Base-by-base conservation (phyloP, 2,113 vertebrate genomes). In the Dromaius novaehollandiae region DNA sequence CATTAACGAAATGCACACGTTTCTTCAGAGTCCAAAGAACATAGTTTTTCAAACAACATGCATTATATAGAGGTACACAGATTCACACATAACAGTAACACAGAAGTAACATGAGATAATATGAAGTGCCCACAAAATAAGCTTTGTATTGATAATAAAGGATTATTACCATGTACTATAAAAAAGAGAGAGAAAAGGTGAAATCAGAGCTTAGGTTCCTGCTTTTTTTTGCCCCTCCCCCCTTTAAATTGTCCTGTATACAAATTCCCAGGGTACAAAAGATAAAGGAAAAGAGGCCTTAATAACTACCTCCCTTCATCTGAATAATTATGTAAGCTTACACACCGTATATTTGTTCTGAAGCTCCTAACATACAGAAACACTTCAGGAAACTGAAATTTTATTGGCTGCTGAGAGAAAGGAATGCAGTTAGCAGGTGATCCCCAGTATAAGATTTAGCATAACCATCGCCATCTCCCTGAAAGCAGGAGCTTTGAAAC, bases 281-380 rank as follows among this genome's bases (percentile, higher is more conserved):
- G 46, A 53, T 42, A 4, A 63, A 19, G 2, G 60, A 32, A 12
- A 38, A 64, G 22, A 88, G 30, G 38, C 21, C 36, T 75, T 60
- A 70, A 14, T 40, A 78, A 69, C 44, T 38, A 34, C 3, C 14
- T 53, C 60, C n/a, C 25, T 16, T 40, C 36, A 61, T 6, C 9
- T 0, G 2, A 38, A 40, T 0, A 0, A 71, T 8, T 14, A 70
- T 6, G 7, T 60, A 71, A 0, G 0, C 8, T 87, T 36, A 40
- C 0, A 40, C 1, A 2, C 2, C 2, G 7, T 25, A 1, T 22
- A 36, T n/a, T 85, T 40, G 34, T 79, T n/a, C 12, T 30, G 7
- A 87, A 70, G 38, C 18, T 78, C 28, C 38, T 53, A 76, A 46
- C 9, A 7, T 32, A 83, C 61, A 63, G 40, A 53, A 85, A 83